A percentile compares a stretch with the other conserved stretches of the same genome.
These are phyloP conservation scores for Pantelozetes paolii DNA, from an alignment of 2,888 invertebrate genomes.

Conservation along the genomic window DNA sequence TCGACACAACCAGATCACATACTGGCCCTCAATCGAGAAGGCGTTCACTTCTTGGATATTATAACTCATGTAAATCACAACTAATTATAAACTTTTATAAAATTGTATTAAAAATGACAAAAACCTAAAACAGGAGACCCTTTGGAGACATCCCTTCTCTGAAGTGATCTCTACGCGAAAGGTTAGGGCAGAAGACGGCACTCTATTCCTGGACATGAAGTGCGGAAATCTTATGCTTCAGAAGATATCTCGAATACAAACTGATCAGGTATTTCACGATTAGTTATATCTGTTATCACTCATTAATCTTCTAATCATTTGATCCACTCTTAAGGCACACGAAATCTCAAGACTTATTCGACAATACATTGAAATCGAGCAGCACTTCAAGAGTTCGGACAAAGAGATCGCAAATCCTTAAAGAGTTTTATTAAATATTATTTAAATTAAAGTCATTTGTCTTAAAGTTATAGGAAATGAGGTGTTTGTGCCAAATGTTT, in stretches of 20 bases:
- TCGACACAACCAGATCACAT: conserved; percentile 74
- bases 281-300: no score
- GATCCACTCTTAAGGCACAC: conserved; percentile 74
- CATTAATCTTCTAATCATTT: conserved; percentile 16
- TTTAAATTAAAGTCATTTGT: neutral
- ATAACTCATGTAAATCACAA: conserved; percentile 68
- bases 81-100: neutral
- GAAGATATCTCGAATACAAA: conserved; percentile 87
- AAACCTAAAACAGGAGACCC: conserved; percentile 66
- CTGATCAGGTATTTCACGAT: conserved; percentile 62
- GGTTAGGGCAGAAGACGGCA: conserved; percentile 82
- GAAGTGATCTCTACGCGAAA: conserved; percentile 94
- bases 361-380: conserved; percentile 88
- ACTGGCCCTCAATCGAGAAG: conserved; percentile 85
- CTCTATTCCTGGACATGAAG: conserved; percentile 90
- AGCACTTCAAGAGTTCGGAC: conserved; percentile 32
- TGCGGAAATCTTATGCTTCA: conserved; percentile 94
- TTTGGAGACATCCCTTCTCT: conserved; percentile 87
- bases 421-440: neutral
- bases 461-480: neutral
- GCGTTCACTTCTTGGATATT: conserved; percentile 87
- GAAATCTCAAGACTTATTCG: conserved; percentile 92
- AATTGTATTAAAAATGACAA: no score
- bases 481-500: conserved; percentile 1
- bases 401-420: neutral